Base-by-base conservation (phyloP, 2,797 vertebrate genomes). In the Betta splendens region DNA sequence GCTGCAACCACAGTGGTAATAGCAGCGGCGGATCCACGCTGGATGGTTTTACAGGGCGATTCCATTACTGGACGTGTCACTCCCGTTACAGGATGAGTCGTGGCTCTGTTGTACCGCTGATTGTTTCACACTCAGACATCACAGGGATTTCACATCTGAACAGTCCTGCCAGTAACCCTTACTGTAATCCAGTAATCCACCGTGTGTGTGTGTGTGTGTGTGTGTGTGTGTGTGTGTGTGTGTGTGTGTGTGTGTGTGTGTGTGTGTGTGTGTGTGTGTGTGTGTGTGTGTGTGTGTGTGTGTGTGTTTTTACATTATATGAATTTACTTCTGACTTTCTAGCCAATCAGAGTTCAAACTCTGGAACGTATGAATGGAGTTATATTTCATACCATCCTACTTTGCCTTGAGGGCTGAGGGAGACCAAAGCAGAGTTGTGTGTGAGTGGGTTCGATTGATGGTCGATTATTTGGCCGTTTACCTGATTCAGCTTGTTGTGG, bases 61-160 rank as follows among this genome's bases (percentile, higher is more conserved):
- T 86, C 54, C 61, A 78, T 77, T 69, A 80, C 61, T 46, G 35
- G 53, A 61, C 38, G 55, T 72, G 67, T 21, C 63, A 53, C 53
- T 62, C 28, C 47, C 56, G 45, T 70, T 60, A 33, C n/a, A 15
- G 64, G 56, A 80, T 85, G 84, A 87, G 64, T 83, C 76, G 81
- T 38, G 47, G 65, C 40, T 63, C 29, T 60, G 62, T 70, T 78
- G 72, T 69, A 53, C 18, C 12, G 35, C 42, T 75, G 77, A 85
- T 78, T 80, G 66, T 83, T 71, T 75, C 61, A 56, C 59, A 54
- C 33, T 43, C 50, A 72, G 72, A 69, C 57, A 53, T 79, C 67
- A 72, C 74, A 69, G 51, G 40, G 68, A 74, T 77, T 72, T 72
- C 66, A 79, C 59, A 70, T 72, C 29, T 65, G 49, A 80, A 57